Percentiles rank a stretch among this genome's conserved stretches.
These are phyloP conservation scores for Planiliza haematocheilus DNA, from an alignment of 2,113 vertebrate species.

Conservation along the genomic window DNA sequence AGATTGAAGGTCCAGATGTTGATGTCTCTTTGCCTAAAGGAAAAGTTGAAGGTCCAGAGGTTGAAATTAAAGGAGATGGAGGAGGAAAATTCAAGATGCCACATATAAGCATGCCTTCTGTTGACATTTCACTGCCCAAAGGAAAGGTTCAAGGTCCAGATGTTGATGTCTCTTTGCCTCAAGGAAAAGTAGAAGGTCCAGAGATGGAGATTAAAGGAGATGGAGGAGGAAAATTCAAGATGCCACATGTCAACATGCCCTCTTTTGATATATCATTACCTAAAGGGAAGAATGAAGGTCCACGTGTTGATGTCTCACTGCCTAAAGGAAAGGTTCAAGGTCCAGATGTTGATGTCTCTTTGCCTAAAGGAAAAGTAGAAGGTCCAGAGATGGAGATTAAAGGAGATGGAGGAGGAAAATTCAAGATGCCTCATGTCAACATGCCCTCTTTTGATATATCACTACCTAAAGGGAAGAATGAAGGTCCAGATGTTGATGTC, in stretches of 20 bases:
- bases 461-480: constrained; percentile 60
- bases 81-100: constrained; percentile 70
- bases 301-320: constrained; percentile 26
- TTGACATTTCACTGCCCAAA: too few species aligned
- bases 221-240: constrained; percentile 43
- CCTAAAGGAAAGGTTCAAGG: too few species aligned
- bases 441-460: constrained; percentile 73
- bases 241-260: constrained; percentile 63
- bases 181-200: too few species aligned
- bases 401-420: constrained; percentile 28
- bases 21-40: too few species aligned
- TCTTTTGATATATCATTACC: constrained; percentile 72
- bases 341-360: constrained; percentile 42
- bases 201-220: constrained; percentile 30
- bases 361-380: constrained; percentile 53
- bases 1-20: too few species aligned
- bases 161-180: too few species aligned
- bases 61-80: too few species aligned
- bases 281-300: constrained; percentile 48
- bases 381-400: constrained; percentile 23
- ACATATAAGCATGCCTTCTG: constrained; percentile 62
- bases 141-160: constrained; percentile 8
- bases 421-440: constrained; percentile 55
- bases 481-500: constrained; percentile 27
- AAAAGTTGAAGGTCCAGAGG: too few species aligned